Conservation (phyloP, 2,888 invertebrate species). For the Spilosoma lubricipeda region DNA sequence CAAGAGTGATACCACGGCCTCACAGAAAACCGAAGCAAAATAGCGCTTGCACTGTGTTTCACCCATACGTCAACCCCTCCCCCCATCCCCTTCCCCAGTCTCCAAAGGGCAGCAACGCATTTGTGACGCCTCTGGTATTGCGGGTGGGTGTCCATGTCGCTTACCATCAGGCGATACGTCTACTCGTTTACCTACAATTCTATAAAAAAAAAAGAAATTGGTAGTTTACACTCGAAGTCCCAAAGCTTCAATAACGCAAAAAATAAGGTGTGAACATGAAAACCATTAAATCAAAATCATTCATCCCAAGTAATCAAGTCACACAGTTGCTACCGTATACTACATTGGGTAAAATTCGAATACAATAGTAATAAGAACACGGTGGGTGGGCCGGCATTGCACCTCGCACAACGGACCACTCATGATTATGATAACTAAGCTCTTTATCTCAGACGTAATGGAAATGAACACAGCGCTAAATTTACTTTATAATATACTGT, state of each 20-base stretch:
- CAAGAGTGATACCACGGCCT: too few species aligned
- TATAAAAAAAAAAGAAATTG: too few species aligned
- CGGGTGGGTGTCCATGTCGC: too few species aligned
- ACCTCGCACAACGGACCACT: conserved; percentile 71
- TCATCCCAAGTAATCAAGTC: conserved; percentile 72
- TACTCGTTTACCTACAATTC: too few species aligned
- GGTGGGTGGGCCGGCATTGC: conserved; percentile 70
- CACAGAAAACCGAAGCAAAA: too few species aligned
- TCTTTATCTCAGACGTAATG: conserved; percentile 52
- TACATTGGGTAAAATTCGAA: conserved; percentile 56
- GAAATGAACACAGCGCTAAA: conserved; percentile 57
- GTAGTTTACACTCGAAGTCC: not conserved
- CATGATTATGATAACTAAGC: conserved; percentile 58
- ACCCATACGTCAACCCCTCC: too few species aligned
- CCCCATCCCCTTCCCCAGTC: too few species aligned
- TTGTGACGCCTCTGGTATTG: too few species aligned
- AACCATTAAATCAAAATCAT: conserved; percentile 67
- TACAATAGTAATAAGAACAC: conserved; percentile 60
- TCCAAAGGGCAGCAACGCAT: too few species aligned
- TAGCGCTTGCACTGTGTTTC: too few species aligned
- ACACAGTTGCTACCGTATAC: conserved; percentile 64
- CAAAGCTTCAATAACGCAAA: conserved; percentile 34
- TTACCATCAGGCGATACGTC: too few species aligned
- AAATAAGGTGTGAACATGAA: conserved; percentile 40
- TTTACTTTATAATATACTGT: conserved; percentile 46